A percentile compares a stretch with the other conserved stretches of the same genome.
phyloP scores from a whole-genome alignment of 2,888 invertebrate genomes.

The Cetonia aurata region DNA sequence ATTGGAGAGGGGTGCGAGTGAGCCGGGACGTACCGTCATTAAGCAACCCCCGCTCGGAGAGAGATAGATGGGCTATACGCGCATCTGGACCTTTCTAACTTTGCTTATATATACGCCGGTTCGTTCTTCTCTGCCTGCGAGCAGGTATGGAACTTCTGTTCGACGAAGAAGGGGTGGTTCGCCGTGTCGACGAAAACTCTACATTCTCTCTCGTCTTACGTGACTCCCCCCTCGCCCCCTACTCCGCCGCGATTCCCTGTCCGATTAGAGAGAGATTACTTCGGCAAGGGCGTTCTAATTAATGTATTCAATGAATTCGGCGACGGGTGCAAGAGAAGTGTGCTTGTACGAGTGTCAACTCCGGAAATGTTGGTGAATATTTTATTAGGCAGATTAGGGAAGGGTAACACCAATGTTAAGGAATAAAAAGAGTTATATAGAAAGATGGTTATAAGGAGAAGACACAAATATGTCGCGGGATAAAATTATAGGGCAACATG shows the following conservation, averaged over 20 bases:
- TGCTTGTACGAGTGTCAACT: conserved; percentile 10
- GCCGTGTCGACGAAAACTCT: too few species aligned
- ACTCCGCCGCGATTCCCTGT: too few species aligned
- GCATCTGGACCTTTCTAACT: background rate
- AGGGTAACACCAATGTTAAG: background rate
- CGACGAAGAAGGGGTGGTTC: too few species aligned
- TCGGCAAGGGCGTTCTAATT: conserved; percentile 8
- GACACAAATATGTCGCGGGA: too few species aligned
- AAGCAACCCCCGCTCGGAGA: conserved; percentile 23
- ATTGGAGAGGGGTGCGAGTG: conserved; percentile 36
- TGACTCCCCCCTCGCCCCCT: too few species aligned
- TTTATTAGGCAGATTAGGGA: conserved; percentile 6
- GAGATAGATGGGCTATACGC: conserved; percentile 7
- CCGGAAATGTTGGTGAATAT: conserved; percentile 32
- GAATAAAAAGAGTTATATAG: too few species aligned
- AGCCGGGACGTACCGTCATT: conserved; percentile 28
- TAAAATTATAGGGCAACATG: too few species aligned
- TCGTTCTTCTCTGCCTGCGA: background rate
- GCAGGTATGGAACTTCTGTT: too few species aligned
- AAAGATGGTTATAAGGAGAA: too few species aligned
- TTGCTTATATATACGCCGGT: background rate
- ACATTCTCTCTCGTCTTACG: too few species aligned
- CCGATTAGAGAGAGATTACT: too few species aligned
- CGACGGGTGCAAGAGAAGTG: background rate
- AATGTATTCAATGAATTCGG: conserved; percentile 14